Evolutionary conservation across 2,888 invertebrate species (phyloP).

Genomic region (Dione juno): DNA sequence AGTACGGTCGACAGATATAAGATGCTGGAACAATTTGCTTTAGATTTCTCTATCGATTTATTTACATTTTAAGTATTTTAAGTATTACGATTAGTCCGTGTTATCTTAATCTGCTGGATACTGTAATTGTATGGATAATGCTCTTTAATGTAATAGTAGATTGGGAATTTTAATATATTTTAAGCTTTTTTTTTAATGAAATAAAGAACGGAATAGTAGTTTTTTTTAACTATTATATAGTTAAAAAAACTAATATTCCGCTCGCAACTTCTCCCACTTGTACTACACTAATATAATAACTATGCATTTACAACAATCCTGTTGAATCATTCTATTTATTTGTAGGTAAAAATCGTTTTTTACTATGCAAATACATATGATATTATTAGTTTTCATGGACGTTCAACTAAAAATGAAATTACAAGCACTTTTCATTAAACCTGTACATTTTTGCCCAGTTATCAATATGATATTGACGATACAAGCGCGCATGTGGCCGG

Average conservation of each 20-base stretch:
- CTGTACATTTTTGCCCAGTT: constrained; percentile 34
- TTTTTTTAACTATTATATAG: too few species aligned
- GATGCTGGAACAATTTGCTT: constrained; percentile 34
- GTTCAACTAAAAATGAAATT: background rate
- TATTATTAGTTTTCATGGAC: too few species aligned
- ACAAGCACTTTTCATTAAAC: constrained; percentile 26
- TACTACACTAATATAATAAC: too few species aligned
- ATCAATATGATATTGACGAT: constrained; percentile 34
- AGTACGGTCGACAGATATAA: background rate
- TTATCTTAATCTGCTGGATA: constrained; percentile 4
- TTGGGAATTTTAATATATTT: background rate
- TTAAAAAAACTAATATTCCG: too few species aligned
- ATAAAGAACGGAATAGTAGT: too few species aligned
- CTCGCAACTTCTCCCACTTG: too few species aligned
- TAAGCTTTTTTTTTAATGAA: background rate
- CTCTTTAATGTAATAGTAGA: background rate
- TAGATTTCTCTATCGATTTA: constrained; percentile 36
- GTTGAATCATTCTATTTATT: too few species aligned
- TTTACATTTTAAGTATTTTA: constrained; percentile 32
- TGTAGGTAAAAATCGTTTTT: too few species aligned
- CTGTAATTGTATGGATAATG: background rate
- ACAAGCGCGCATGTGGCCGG: constrained; percentile 29
- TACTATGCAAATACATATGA: too few species aligned
- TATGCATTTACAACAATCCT: too few species aligned
- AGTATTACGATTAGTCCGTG: background rate